Evolutionary conservation across 2,888 invertebrate genomes (phyloP).

Genomic region (Brachypalpus laphriformis): DNA sequence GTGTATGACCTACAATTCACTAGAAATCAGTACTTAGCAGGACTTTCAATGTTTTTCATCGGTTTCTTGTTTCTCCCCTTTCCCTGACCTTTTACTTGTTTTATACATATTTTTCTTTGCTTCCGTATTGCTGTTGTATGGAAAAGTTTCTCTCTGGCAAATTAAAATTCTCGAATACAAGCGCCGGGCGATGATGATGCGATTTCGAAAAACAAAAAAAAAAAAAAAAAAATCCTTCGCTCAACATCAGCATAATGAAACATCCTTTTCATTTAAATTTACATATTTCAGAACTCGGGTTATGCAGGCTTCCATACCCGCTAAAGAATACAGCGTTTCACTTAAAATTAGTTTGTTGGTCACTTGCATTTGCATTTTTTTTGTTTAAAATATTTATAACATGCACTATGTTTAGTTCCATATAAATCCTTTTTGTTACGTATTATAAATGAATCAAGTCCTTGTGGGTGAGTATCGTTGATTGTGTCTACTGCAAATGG

Average conservation of each 20-base stretch:
- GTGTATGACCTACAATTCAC: slow-evolving; percentile 21
- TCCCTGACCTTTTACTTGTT: neutral
- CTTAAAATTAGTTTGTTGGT: neutral
- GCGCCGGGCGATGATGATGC: neutral
- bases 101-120: neutral
- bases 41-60: neutral
- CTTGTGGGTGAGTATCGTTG: neutral
- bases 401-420: neutral
- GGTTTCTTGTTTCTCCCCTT: neutral
- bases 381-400: neutral
- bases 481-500: neutral
- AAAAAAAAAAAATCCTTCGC: neutral
- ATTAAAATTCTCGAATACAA: neutral
- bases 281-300: neutral
- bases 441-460: neutral
- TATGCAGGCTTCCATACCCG: neutral
- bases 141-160: neutral
- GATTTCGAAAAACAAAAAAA: neutral
- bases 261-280: neutral
- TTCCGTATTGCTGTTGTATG: neutral
- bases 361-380: neutral
- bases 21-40: neutral
- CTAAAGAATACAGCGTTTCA: neutral
- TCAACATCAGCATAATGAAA: neutral
- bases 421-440: too few species aligned